Evolutionary conservation across 2,113 vertebrate genomes (phyloP), one percentile per base, ranked within the genome.

Genomic region (Lasiurus cinereus): DNA sequence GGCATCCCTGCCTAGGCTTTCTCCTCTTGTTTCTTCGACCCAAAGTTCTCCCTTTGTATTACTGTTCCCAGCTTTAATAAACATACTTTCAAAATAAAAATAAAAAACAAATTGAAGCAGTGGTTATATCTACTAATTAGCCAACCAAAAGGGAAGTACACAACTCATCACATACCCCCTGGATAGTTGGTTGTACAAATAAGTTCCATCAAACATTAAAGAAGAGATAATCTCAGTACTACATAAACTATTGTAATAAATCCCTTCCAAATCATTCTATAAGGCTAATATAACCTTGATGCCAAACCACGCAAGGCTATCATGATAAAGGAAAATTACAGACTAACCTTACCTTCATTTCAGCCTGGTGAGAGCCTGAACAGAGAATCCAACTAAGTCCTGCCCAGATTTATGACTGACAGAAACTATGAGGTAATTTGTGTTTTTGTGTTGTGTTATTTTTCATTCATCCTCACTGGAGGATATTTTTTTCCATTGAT

Each of bases 291-390:
- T 79, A 88, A 79, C 31, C 66, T 56, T 21, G 3, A 50, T 79
- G 39, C 46, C 48, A 88, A 91, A 87, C 19, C 22, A 77, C 8
- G 54, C 54, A 56, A 56, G 29, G 13, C 15, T 94, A 66, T 59
- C 84, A 29, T 74, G 9, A 70, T 14, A 84, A 83, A 83, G 39
- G 31, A 73, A 84, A 73, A 67, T 73, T 78, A 78, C 8, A 72
- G 52, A 33, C 22, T 77, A 88, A 78, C 52, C 72, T 83, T 19
- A 73, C 54, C 14, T 77, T 92, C 46, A 70, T 56, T 90, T 92
- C 72, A 92, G 39, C 14, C 85, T 90, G 13, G 1, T 82, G n/a
- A 86, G 31, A 82, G 13, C 31, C n/a, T 56, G 27, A 82, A 54
- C 22, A 39, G 52, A 92, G n/a, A 83, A 27, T 39, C 50, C 72